Conservation (phyloP, 2,113 vertebrate genomes). For the Strigops habroptila region DNA sequence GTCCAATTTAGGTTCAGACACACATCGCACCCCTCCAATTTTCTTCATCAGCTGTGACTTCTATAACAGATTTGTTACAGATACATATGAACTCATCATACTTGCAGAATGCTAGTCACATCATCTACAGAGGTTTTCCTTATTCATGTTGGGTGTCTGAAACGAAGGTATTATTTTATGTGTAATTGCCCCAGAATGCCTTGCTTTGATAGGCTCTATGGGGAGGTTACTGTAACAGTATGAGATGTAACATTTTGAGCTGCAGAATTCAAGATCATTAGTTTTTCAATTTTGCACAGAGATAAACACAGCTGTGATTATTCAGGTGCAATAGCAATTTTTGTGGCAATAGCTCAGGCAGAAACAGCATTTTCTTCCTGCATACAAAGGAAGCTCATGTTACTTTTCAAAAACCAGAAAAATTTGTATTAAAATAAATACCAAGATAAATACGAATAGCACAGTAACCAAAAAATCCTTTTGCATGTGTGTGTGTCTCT, state of each 20-base stretch:
- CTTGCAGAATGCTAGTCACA: not conserved
- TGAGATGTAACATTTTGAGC: not conserved
- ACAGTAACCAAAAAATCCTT: not conserved
- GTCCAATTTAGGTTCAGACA: not conserved
- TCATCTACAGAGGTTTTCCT: not conserved
- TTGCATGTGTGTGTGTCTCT: not conserved
- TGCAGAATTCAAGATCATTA: not conserved
- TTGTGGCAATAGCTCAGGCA: not conserved
- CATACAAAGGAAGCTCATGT: not conserved
- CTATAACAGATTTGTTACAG: not conserved
- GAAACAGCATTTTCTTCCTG: not conserved
- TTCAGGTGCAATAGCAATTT: not conserved
- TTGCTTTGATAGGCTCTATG: not conserved
- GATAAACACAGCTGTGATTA: not conserved
- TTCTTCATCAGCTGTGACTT: not conserved
- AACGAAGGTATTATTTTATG: not conserved
- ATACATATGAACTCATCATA: not conserved
- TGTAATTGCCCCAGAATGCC: not conserved
- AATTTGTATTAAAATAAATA: not conserved
- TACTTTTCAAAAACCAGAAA: not conserved
- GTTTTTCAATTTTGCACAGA: not conserved
- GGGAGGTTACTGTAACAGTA: not conserved
- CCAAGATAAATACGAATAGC: not conserved
- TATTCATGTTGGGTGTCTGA: not conserved
- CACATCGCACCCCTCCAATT: fast-evolving